Evolutionary conservation across 2,888 invertebrate genomes (phyloP).

Genomic region (Elegia similella): DNA sequence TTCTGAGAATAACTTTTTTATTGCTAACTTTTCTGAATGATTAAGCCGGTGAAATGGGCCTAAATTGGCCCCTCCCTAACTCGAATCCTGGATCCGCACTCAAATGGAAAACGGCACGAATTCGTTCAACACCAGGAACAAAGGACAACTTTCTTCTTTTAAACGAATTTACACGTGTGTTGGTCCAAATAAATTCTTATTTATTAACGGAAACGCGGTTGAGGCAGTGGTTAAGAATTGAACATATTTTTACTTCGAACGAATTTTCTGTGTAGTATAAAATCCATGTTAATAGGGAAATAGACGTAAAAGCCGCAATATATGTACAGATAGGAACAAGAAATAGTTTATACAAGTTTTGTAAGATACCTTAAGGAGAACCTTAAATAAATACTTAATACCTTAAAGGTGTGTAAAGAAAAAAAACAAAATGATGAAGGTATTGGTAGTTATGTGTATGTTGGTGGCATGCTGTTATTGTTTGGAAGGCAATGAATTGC

Average conservation of each 20-base stretch:
- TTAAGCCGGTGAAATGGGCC: no score
- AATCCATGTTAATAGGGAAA: not conserved
- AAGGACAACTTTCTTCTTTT: slow-evolving; percentile 64
- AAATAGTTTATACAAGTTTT: no score
- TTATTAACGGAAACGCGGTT: slow-evolving; percentile 52
- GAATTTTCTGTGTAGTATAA: not conserved
- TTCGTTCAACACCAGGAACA: slow-evolving; percentile 67
- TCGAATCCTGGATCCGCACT: no score
- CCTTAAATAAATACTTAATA: no score
- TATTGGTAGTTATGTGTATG: slow-evolving; percentile 43
- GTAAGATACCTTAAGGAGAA: no score
- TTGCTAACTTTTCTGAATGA: no score
- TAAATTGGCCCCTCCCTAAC: no score
- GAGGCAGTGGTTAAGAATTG: slow-evolving; percentile 32
- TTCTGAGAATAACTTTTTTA: no score
- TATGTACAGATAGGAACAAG: no score
- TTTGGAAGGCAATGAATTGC: slow-evolving; percentile 47
- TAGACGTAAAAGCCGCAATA: no score
- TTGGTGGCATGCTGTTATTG: slow-evolving; percentile 61
- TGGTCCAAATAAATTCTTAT: slow-evolving; percentile 52
- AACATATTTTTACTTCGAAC: not conserved
- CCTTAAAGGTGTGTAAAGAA: slow-evolving; percentile 18
- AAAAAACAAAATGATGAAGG: slow-evolving; percentile 46
- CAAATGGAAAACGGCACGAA: slow-evolving; percentile 36
- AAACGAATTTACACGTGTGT: slow-evolving; percentile 52